Evolutionary conservation across 1,140 invertebrate genomes (phyloP), one percentile per base, ranked within the genome.

Genomic region (Colletes gigas): DNA sequence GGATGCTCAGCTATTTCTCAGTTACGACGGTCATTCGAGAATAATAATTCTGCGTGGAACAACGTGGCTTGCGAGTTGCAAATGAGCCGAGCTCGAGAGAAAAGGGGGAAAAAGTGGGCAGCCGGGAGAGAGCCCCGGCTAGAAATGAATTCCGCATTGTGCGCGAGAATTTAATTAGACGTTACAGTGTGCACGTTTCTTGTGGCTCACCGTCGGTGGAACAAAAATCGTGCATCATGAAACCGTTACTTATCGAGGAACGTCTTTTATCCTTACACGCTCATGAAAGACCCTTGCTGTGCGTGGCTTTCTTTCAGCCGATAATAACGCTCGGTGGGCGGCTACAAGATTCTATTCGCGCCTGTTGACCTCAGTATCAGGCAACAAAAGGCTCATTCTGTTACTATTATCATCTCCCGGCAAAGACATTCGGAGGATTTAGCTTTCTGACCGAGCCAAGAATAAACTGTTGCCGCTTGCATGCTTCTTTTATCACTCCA

Each of bases 371-470:
- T 85, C 88, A 50, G 68, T 75, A 85, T 77, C 80, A 50, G 50
- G 85, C 81, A 91, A 92, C 88, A 92, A 92, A 90, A 89, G 90
- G 63, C 86, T 88, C 90, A 87, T 91, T 88, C 88, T 63, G n/a
- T 59, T 90, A 85, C 92, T 91, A 91, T 92, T 92, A 90, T 88
- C 90, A 87, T 91, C 91, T 81, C 83, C 78, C 30, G n/a, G 14
- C 78, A 82, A 83, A 89, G 69, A 87, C 74, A 55, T 63, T 82
- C 68, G 76, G 75, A 85, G 84, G 83, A 88, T 79, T 87, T 85
- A 84, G 69, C 85, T 88, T 87, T 81, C 70, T 63, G 39, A 30
- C 41, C 47, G 50, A 60, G 41, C 63, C 84, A 68, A 74, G 77
- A 87, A 86, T 83, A 88, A 82, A 86, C 81, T 67, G 59, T 75